Percentiles rank a stretch among this genome's conserved stretches.
These are phyloP conservation scores for Turnix velox DNA, from an alignment of 2,113 vertebrate genomes.

Conservation along the genomic window DNA sequence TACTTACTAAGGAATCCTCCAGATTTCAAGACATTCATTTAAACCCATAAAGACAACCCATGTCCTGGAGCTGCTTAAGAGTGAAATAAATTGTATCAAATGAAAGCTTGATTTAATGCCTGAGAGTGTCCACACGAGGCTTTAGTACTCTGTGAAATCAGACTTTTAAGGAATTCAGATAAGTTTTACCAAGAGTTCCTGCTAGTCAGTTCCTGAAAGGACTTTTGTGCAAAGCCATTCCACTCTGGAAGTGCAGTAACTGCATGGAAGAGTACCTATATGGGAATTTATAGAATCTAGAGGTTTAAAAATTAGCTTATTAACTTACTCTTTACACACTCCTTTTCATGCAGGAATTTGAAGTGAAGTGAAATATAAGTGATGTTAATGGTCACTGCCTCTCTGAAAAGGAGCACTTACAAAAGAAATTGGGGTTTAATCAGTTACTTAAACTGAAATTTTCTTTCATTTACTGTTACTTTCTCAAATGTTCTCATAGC, in stretches of 20 bases:
- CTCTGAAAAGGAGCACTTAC: not conserved
- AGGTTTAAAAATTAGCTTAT: not conserved
- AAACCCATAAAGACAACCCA: not conserved
- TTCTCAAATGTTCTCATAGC: not conserved
- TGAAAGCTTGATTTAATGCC: not conserved
- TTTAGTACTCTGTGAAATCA: not conserved
- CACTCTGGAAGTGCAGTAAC: not conserved
- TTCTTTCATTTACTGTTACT: not conserved
- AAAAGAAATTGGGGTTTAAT: not conserved
- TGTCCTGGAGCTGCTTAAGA: not conserved
- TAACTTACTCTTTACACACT: not conserved
- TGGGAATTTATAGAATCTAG: not conserved
- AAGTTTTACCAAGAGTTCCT: not conserved
- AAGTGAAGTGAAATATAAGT: not conserved
- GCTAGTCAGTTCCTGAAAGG: not conserved
- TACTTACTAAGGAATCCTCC: not conserved
- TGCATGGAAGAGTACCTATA: not conserved
- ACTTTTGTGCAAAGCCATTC: not conserved
- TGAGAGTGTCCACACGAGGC: not conserved
- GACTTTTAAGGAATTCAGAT: not conserved
- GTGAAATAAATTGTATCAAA: not conserved
- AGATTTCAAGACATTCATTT: not conserved
- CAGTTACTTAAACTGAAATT: not conserved
- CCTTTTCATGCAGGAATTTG: not conserved
- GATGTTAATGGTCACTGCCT: not conserved